phyloP scores from a whole-genome alignment of 1,140 invertebrate genomes.

The Neuroterus valhalla region DNA sequence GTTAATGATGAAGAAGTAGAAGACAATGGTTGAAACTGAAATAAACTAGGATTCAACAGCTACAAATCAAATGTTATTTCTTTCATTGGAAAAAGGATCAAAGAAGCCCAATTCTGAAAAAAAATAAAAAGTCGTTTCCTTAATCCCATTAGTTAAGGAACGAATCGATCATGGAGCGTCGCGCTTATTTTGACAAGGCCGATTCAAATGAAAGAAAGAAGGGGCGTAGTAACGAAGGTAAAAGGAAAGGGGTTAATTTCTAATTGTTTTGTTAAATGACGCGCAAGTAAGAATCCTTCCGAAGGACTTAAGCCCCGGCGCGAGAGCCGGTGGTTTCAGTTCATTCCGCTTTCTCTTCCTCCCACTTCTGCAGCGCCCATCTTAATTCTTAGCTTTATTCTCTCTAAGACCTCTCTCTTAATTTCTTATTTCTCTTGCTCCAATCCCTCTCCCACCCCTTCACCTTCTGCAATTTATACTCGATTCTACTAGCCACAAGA shows the following conservation, averaged over 20 bases:
- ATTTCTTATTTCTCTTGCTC: constrained; percentile 74
- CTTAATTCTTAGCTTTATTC: constrained; percentile 77
- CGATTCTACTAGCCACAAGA: constrained; percentile 40
- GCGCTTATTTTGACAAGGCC: constrained; percentile 49
- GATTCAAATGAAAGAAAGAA: constrained; percentile 67
- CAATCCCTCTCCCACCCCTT: constrained; percentile 45
- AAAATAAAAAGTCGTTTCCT: constrained; percentile 21
- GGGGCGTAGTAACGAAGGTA: constrained; percentile 40
- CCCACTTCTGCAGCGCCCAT: constrained; percentile 59
- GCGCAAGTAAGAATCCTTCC: constrained; percentile 74
- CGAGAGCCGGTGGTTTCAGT: constrained; percentile 62
- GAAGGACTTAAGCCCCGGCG: constrained; percentile 71
- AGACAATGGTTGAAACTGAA: too few relatives aligned
- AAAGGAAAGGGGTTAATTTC: constrained; percentile 73
- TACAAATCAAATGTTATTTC: too few relatives aligned
- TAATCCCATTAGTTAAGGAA: constrained; percentile 22
- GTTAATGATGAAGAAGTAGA: too few relatives aligned
- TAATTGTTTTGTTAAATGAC: constrained; percentile 77
- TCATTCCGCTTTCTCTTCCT: constrained; percentile 59
- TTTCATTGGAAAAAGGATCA: too few relatives aligned
- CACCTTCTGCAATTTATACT: constrained; percentile 69
- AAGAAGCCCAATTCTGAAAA: background rate
- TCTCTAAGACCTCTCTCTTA: constrained; percentile 75
- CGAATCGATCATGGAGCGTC: constrained; percentile 11
- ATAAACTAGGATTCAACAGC: too few relatives aligned